Evolutionary conservation across 2,888 invertebrate genomes (phyloP), one percentile per base, ranked within the genome.

Genomic region (Polydrusus cervinus): DNA sequence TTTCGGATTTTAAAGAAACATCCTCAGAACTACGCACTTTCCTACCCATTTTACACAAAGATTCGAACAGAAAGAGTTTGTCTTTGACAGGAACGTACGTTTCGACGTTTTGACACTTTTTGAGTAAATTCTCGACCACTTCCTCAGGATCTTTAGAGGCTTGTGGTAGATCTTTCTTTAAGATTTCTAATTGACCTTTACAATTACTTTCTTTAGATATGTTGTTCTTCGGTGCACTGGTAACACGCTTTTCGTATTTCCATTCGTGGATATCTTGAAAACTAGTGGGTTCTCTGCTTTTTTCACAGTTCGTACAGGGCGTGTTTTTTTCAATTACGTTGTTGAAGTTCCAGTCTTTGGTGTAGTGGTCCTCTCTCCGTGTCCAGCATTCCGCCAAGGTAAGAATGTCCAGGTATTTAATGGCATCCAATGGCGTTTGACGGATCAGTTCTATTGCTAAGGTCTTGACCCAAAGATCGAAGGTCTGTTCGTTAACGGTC

Each of bases 381-480:
- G 40, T 83, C 82, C 83, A 84, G 55, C 81, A 82, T 51, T 84
- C 84, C 43, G 91, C 90, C 62, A 92, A 90, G 78, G 91, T 90
- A 71, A 92, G 84, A 78, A 93, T 93, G 85, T 93, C 93, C 82
- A 93, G 86, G 84, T 93, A 93, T 83, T 93, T 92, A 74, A 93
- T 90, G 78, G 92, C 91, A 62, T 93, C 92, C 78, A 93, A 87
- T 18, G 93, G 93, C 38, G 93, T 94, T 85, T 94, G 93, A 2
- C 93, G 90, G 79, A 94, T 92, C 78, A 94, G 89, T 85, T 94
- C 93, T 78, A 93, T 91, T 67, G 93, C 93, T 77, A 94, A 90
- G 70, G 92, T 92, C 82, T 92, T 91, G 82, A 93, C 93, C 93
- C 93, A 94, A 73, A 92, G 90, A 86, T 92, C 91, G 86, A 93